Base-by-base conservation (phyloP, 1,140 invertebrate genomes). In the Caenorhabditis latens region DNA sequence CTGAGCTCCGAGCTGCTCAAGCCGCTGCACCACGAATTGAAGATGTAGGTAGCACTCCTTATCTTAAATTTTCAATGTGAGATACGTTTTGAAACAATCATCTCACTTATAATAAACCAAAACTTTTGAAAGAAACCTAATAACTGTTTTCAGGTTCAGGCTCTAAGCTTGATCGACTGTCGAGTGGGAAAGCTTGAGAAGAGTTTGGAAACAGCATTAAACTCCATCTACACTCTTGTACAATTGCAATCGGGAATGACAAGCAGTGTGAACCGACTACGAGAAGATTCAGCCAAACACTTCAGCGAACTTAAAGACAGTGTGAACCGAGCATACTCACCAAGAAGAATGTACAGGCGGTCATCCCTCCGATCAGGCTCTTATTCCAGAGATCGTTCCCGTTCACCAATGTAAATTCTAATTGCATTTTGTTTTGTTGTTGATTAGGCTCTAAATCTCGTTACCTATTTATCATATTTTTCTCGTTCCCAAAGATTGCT, bases 121-220 rank as follows among this genome's bases (percentile, higher is more conserved):
- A 21, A 55, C 46, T 82, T 14, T 11, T 48, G 1, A 48, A 82
- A 50, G 14, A 42, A 55, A 14, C 75, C 46, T 24, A 8, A 82
- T 24, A 21, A 50, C 13, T 48, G 24, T 65, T 40, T 71, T 21
- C 14, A 82, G 7, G 84, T 92, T 65, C 86, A 92, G 90, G 79
- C 88, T 48, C 57, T 92, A 3, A 86, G 42, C 3, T 67, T 55
- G 1, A 48, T 92, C 5, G 91, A 92, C 71, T 50, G 84, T 13
- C 90, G 91, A 42, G 89, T 92, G 32, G 88, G 83, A 16, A 58
- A 90, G 16, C 82, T 92, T n/a, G 91, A 92, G 79, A 92, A 92
- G 83, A 91, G 92, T 42, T 24, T 92, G 71, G 91, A 92, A 83
- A 92, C 92, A 90, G 91, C 91, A n/a, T 50, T 92, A 6, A 92